These are phyloP conservation scores for Papilio protenor DNA, from an alignment of 2,888 invertebrate species.

Conservation along the genomic window DNA sequence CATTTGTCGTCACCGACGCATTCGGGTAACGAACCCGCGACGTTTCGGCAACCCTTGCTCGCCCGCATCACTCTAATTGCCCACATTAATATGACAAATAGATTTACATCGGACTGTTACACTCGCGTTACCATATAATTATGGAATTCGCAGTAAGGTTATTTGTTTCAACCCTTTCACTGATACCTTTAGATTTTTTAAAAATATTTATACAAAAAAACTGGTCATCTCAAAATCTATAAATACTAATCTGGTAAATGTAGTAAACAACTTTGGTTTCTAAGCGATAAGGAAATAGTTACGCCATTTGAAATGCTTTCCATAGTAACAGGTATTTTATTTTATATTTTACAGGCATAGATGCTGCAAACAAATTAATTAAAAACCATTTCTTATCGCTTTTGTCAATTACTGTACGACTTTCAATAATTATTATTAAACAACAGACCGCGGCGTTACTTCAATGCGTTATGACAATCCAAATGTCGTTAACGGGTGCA, in stretches of 20 bases:
- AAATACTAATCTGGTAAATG: no score
- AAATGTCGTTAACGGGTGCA: conserved; percentile 39
- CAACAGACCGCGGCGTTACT: not conserved
- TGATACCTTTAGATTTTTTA: not conserved
- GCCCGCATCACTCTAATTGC: conserved; percentile 80
- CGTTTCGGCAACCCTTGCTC: conserved; percentile 63
- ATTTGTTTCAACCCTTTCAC: not conserved
- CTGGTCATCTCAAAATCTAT: no score
- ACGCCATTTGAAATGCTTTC: no score
- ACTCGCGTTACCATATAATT: conserved; percentile 49
- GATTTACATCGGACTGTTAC: conserved; percentile 71
- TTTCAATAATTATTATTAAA: no score
- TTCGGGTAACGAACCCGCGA: conserved; percentile 61
- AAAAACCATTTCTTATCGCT: conserved; percentile 33
- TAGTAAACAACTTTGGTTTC: no score
- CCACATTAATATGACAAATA: conserved; percentile 82
- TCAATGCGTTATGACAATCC: not conserved
- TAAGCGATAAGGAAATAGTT: no score
- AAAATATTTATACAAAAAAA: no score
- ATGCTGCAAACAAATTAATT: no score
- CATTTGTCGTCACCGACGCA: conserved; percentile 52
- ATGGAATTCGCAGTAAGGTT: conserved; percentile 22
- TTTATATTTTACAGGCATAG: no score
- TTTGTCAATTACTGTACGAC: conserved; percentile 25
- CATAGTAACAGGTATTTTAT: no score